phyloP scores from a whole-genome alignment of 2,888 invertebrate species.

The Leptopilina drosophilae region DNA sequence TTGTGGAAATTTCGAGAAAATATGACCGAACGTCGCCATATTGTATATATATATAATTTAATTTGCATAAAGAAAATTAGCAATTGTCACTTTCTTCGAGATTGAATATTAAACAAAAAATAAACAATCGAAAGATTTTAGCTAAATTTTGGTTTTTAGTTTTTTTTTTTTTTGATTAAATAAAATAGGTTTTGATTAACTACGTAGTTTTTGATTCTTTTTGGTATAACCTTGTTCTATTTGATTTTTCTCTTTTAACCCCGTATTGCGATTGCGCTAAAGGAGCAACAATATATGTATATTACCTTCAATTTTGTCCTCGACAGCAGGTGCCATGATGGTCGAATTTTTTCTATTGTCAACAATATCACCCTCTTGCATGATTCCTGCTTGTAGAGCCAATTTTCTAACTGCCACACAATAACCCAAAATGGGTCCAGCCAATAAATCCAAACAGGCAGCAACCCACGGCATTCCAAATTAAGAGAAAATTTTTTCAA shows the following conservation, averaged over 20 bases:
- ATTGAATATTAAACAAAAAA: too few species aligned
- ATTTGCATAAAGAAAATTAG: too few species aligned
- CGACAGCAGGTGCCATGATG: conserved; percentile 80
- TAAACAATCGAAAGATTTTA: too few species aligned
- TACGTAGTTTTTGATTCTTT: not conserved
- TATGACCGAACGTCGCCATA: too few species aligned
- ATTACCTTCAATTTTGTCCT: conserved; percentile 78
- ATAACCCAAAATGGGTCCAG: conserved; percentile 69
- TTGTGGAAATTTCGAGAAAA: too few species aligned
- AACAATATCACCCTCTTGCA: conserved; percentile 70
- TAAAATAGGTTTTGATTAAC: not conserved
- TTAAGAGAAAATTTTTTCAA: not conserved
- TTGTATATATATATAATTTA: too few species aligned
- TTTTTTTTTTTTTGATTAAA: too few species aligned
- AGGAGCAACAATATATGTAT: not conserved
- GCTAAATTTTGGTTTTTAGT: too few species aligned
- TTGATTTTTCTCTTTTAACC: conserved; percentile 42
- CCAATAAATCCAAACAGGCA: conserved; percentile 70
- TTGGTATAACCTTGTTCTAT: conserved; percentile 35
- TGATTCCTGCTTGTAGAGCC: conserved; percentile 67
- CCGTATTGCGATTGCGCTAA: conserved; percentile 39
- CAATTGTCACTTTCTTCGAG: too few species aligned
- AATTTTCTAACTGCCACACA: conserved; percentile 69
- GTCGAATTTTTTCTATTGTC: conserved; percentile 74
- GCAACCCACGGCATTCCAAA: conserved; percentile 73